These are phyloP conservation scores for Heliconius melpomene DNA, from an alignment of 1,140 invertebrate species.

Conservation along the genomic window DNA sequence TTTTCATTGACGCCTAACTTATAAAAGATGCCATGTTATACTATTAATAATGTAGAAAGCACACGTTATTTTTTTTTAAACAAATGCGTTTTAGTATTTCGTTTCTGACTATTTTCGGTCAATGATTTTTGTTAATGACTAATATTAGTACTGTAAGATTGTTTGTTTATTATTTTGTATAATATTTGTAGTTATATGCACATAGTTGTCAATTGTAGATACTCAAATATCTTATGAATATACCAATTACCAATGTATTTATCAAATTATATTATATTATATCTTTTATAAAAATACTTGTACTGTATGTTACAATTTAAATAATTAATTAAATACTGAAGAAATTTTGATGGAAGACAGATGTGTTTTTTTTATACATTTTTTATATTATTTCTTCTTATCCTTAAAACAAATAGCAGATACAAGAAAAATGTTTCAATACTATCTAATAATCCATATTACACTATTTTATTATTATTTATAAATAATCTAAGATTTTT, in stretches of 20 bases:
- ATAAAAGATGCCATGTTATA: constrained; percentile 69
- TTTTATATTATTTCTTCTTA: no score
- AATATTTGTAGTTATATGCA: constrained; percentile 39
- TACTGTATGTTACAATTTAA: background rate
- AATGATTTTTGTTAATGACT: constrained; percentile 17
- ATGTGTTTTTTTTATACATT: no score
- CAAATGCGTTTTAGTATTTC: constrained; percentile 78
- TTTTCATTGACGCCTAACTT: background rate
- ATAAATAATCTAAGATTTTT: no score
- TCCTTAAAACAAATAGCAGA: no score
- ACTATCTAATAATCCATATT: no score
- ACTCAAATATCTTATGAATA: constrained; percentile 53
- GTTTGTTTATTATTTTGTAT: constrained; percentile 34
- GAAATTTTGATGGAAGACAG: background rate
- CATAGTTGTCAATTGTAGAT: constrained; percentile 57
- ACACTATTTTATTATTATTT: no score
- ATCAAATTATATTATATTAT: constrained; percentile 39
- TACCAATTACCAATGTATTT: constrained; percentile 44
- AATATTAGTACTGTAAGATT: constrained; percentile 13
- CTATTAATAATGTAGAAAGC: constrained; percentile 46
- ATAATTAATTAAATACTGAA: background rate
- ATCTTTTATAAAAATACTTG: constrained; percentile 4
- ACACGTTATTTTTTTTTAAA: constrained; percentile 42
- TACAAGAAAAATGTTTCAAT: no score
- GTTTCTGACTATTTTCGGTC: constrained; percentile 48